Percentiles rank a stretch among this genome's conserved stretches.
phyloP scores from a whole-genome alignment of 2,888 invertebrate genomes.

The Euplagia quadripunctaria region DNA sequence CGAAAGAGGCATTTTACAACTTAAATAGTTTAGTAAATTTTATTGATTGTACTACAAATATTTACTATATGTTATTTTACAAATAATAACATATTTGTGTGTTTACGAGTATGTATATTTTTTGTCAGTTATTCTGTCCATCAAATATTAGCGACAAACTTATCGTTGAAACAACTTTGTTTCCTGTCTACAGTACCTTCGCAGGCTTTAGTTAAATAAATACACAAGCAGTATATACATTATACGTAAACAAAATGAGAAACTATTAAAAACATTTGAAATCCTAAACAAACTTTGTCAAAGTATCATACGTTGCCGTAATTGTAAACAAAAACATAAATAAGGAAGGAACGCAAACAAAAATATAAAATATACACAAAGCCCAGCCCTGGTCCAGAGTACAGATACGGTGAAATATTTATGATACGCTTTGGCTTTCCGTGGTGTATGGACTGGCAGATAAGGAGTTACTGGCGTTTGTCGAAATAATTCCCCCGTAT shows the following conservation, averaged over 20 bases:
- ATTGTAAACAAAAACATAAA: slow-evolving; percentile 14
- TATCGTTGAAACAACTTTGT: too few relatives aligned
- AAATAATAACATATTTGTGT: too few relatives aligned
- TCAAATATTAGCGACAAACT: too few relatives aligned
- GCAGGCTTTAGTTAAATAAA: background rate
- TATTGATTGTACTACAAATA: too few relatives aligned
- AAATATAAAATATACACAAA: background rate
- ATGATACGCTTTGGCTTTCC: slow-evolving; percentile 20
- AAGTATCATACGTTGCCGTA: slow-evolving; percentile 2
- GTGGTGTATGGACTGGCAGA: slow-evolving; percentile 15
- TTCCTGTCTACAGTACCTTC: too few relatives aligned
- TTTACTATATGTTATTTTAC: too few relatives aligned
- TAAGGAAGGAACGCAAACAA: slow-evolving; percentile 6
- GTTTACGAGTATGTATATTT: too few relatives aligned
- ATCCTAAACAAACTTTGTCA: background rate
- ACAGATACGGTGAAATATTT: slow-evolving; percentile 30
- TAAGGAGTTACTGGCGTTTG: slow-evolving; percentile 14
- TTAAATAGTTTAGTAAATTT: too few relatives aligned
- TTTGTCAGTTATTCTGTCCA: too few relatives aligned
- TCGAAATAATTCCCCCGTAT: background rate
- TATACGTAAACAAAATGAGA: slow-evolving; percentile 1
- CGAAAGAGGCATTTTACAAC: too few relatives aligned
- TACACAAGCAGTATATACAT: background rate
- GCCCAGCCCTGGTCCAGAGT: slow-evolving; percentile 20
- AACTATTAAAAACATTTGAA: background rate